These are phyloP conservation scores for Siniperca scherzeri DNA, from an alignment of 2,797 vertebrate genomes.

Conservation along the genomic window DNA sequence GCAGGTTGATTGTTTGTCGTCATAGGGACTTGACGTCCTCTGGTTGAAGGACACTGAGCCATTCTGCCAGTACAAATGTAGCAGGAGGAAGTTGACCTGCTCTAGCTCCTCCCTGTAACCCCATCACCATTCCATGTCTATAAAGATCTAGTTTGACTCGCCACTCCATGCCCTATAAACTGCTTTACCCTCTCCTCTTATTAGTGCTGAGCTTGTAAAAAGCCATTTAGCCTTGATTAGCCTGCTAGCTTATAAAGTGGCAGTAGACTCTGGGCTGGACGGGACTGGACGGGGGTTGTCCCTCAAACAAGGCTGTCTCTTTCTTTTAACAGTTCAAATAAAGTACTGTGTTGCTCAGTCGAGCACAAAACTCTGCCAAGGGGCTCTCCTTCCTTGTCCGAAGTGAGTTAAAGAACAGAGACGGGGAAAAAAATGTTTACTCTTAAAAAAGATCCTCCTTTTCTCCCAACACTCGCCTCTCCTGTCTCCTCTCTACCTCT, in stretches of 20 bases:
- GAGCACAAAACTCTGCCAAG: constrained; percentile 26
- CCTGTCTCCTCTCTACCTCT: too few species aligned
- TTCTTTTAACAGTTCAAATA: constrained; percentile 78
- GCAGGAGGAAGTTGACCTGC: background rate
- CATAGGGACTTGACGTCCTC: background rate
- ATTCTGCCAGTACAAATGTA: background rate
- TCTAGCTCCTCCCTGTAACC: constrained; percentile 53
- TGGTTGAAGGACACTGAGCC: constrained; percentile 4
- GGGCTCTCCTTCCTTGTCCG: constrained; percentile 12
- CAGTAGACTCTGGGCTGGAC: constrained; percentile 62
- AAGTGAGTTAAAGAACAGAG: background rate
- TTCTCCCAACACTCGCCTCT: background rate
- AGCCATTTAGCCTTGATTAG: constrained; percentile 93
- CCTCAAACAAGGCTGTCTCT: constrained; percentile 53
- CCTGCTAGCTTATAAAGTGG: constrained; percentile 87
- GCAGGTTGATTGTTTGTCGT: background rate
- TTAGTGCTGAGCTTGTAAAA: constrained; percentile 92
- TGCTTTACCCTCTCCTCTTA: constrained; percentile 85
- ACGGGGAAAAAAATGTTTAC: background rate
- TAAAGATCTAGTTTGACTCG: constrained; percentile 65
- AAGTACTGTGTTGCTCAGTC: constrained; percentile 58
- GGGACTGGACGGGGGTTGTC: constrained; percentile 45
- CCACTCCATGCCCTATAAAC: constrained; percentile 80
- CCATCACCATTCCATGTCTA: constrained; percentile 50
- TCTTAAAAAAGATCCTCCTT: constrained; percentile 14